Base-by-base conservation (phyloP, 2,888 invertebrate genomes). In the Neria commutata region DNA sequence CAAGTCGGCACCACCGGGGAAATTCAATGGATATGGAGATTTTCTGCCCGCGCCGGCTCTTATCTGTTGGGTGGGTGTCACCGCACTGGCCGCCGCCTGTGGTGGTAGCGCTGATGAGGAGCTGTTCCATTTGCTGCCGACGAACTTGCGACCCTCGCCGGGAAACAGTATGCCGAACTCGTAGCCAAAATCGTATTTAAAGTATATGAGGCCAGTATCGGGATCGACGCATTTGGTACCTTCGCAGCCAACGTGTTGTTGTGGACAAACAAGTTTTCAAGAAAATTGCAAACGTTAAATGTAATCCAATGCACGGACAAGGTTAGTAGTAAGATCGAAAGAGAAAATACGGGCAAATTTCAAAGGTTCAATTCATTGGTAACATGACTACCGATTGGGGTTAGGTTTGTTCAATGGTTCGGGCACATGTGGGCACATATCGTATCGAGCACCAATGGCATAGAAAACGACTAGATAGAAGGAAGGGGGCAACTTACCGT, bases 171-270 rank as follows among this genome's bases (percentile, higher is more conserved):
- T 86, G 62, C 90, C 90, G 75, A 90, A 90, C 79, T 91, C 91
- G 79, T 90, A 91, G 69, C 90, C 90, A 75, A 91, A 91, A 83
- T 91, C 91, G 78, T 91, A 91, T 83, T 91, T 91, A 85, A 91
- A 91, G 83, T 91, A 91, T 74, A 91, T 89, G 61, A 91, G 83
- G 67, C 90, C 90, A 50, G 89, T 89, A 73, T 89, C 88, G 66
- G 89, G 89, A 78, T 90, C 90, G 75, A 89, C 87, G 80, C 89
- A 89, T 81, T 90, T 90, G 67, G 89, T 89, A 79, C 90, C 90
- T 90, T 75, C 5, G 21, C 5, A 42, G n/a, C n/a, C n/a, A n/a
- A n/a, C n/a, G n/a, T n/a, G n/a, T 42, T 37, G n/a, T 37, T n/a
- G n/a, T 37, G n/a, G 21, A 17, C 3, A 19, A 42, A 14, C 8